Base-by-base conservation (phyloP, 2,113 vertebrate genomes). In the Zapus hudsonius region DNA sequence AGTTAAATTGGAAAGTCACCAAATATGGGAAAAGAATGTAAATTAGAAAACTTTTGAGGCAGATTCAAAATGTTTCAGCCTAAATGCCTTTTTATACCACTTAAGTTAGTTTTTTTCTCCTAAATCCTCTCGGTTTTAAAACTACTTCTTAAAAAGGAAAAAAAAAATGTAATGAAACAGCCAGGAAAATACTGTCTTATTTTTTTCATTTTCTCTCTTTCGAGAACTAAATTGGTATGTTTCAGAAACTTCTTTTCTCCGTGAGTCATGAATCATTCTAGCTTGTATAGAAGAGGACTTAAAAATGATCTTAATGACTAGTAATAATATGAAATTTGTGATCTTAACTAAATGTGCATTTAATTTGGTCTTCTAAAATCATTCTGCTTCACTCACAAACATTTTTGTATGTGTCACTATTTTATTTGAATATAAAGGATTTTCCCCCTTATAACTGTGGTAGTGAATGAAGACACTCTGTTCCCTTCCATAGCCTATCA, bases 231-330 rank as follows among this genome's bases (percentile, higher is more conserved):
- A 67, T 83, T 84, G 8, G 63, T 92, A 85, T 96, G 12, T 92
- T 96, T 90, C 36, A 94, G 87, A 80, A 95, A 70, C 94, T 89
- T 97, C 87, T 55, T 89, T 92, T 84, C 5, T 84, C n/a, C n/a
- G 89, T 95, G 81, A 95, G 61, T 92, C 81, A 72, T 89, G 83
- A 92, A 85, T 93, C 83, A 81, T 40, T 89, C 64, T 92, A 84
- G 79, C 36, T 73, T 42, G 1, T 55, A 79, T 27, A 92, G 63
- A 87, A 94, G 67, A 22, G 75, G 52, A 33, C 67, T 90, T 80
- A 94, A 73, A 70, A 74, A 84, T 55, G 57, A 67, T 88, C 17
- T 73, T 84, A 70, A 81, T 94, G 52, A 19, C 13, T 66, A 61
- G 20, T 10, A 67, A 31, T 69, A 57, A 95, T 31, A 29, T 76